A percentile compares a stretch with the other conserved stretches of the same genome.
phyloP scores from a whole-genome alignment of 64 coral and sea anemone species.

The Stichodactyla mertensii region DNA sequence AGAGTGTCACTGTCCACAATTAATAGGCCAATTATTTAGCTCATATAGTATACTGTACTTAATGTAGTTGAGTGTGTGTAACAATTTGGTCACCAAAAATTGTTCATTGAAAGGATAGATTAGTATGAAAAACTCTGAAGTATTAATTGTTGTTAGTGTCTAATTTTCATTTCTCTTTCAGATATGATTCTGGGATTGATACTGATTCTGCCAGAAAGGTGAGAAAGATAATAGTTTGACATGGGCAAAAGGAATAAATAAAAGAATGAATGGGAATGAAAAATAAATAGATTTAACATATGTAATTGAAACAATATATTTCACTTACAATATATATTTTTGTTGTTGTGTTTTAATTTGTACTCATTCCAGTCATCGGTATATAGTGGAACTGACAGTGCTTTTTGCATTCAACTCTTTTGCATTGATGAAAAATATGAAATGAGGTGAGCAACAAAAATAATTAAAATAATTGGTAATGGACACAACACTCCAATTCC shows the following conservation, averaged over 20 bases:
- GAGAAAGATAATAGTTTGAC: not conserved
- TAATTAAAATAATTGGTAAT: not conserved
- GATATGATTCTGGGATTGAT: not conserved
- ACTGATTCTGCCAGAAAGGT: conserved; percentile 4
- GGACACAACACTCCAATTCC: too few species aligned
- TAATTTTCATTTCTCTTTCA: not conserved
- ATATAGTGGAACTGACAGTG: conserved; percentile 50
- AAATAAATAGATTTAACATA: too few species aligned
- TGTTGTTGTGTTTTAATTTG: too few species aligned
- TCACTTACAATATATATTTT: too few species aligned
- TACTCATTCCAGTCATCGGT: not conserved
- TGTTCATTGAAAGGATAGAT: too few species aligned
- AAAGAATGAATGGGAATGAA: not conserved
- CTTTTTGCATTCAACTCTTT: conserved; percentile 90
- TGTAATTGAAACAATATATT: too few species aligned
- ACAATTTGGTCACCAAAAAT: too few species aligned
- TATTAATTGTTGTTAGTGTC: not conserved
- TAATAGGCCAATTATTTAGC: too few species aligned
- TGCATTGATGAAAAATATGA: conserved; percentile 99
- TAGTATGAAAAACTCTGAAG: too few species aligned
- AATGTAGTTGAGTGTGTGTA: too few species aligned
- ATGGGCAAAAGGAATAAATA: not conserved
- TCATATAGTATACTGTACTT: too few species aligned
- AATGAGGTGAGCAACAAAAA: conserved; percentile 59
- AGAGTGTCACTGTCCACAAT: too few species aligned